Percentiles rank a stretch among this genome's conserved stretches.
These are phyloP conservation scores for Matsumyia berberina DNA, from an alignment of 2,888 invertebrate genomes.

Conservation along the genomic window DNA sequence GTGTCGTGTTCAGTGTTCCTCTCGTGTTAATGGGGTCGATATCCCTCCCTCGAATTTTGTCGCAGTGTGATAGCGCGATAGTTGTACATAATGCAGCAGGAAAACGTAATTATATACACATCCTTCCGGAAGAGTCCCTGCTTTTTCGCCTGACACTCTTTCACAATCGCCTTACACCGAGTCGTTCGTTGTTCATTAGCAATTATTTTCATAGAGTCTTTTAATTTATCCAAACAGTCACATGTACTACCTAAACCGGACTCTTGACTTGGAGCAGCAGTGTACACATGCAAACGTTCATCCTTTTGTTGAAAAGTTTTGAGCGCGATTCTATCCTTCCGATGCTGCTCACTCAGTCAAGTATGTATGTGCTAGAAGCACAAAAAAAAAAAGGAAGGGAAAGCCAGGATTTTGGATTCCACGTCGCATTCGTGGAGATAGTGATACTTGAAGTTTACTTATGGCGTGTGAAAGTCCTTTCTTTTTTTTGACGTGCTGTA, in stretches of 20 bases:
- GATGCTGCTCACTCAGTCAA: constrained; percentile 43
- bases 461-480: constrained; percentile 24
- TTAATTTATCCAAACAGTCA: neutral
- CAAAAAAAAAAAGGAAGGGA: constrained; percentile 1
- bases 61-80: constrained; percentile 44
- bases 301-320: constrained; percentile 29
- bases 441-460: constrained; percentile 57
- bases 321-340: constrained; percentile 52
- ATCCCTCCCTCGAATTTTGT: constrained; percentile 40
- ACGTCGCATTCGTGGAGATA: constrained; percentile 43
- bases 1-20: constrained; percentile 13
- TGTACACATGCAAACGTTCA: neutral
- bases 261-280: constrained; percentile 50
- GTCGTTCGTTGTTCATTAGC: constrained; percentile 23
- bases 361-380: constrained; percentile 12
- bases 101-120: constrained; percentile 39
- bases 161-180: neutral
- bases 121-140: constrained; percentile 21
- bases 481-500: constrained; percentile 1
- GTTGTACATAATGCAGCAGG: constrained; percentile 34
- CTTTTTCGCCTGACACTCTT: constrained; percentile 11
- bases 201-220: constrained; percentile 17
- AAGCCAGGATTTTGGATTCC: constrained; percentile 28
- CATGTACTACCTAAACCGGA: constrained; percentile 38
- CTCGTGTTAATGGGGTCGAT: constrained; percentile 48